Conservation (phyloP, 2,797 vertebrate genomes). For the Lycodopsis pacificus region DNA sequence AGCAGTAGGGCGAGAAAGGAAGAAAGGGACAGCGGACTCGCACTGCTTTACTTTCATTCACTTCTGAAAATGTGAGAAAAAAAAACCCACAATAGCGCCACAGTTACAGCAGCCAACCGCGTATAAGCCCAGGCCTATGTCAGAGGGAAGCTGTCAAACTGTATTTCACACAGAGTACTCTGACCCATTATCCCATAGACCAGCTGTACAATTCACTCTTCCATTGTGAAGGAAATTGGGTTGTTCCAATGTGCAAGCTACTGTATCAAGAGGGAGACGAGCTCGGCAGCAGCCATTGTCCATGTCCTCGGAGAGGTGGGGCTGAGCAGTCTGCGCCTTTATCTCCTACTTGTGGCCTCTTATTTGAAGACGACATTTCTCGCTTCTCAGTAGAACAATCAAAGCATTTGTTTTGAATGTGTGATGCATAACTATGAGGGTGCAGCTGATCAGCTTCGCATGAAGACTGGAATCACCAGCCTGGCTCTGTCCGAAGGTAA, state of each 20-base stretch:
- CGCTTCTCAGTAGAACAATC: conserved; percentile 13
- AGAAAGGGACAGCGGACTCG: conserved; percentile 35
- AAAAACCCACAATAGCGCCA: conserved; percentile 48
- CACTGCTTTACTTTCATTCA: conserved; percentile 58
- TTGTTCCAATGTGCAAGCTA: conserved; percentile 66
- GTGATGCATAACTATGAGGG: conserved; percentile 6
- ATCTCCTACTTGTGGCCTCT: conserved; percentile 38
- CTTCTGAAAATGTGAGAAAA: conserved; percentile 63
- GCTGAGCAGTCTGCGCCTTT: conserved; percentile 27
- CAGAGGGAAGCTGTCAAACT: conserved; percentile 82
- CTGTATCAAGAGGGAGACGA: conserved; percentile 64
- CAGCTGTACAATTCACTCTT: conserved; percentile 73
- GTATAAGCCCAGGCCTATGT: conserved; percentile 68
- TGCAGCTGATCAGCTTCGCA: conserved; percentile 4
- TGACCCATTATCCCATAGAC: conserved; percentile 80
- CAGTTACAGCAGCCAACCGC: conserved; percentile 61
- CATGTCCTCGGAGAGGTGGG: conserved; percentile 22
- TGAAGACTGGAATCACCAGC: not conserved
- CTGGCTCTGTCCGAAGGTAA: not conserved
- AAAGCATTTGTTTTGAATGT: conserved; percentile 19
- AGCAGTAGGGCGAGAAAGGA: conserved; percentile 28
- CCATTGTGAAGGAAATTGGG: conserved; percentile 70
- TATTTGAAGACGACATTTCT: conserved; percentile 24
- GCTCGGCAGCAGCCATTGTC: conserved; percentile 64
- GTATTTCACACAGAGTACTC: conserved; percentile 80